Conservation (phyloP, 2,113 vertebrate genomes). For the Ictidomys tridecemlineatus region DNA sequence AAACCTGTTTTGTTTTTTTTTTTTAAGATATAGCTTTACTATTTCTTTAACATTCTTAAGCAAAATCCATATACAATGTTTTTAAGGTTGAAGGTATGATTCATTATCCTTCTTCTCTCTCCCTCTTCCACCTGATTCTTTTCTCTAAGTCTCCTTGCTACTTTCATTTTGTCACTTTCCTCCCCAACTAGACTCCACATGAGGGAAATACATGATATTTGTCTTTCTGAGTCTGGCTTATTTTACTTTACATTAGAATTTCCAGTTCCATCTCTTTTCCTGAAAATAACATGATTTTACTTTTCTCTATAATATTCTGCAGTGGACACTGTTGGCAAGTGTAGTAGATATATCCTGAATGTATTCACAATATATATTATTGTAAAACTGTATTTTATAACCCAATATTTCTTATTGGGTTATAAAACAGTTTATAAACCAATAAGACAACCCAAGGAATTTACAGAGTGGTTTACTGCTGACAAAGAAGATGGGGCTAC, state of each 20-base stretch:
- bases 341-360: background rate
- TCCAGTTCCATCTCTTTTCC: background rate
- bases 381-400: too few species aligned
- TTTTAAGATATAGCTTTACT: background rate
- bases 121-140: background rate
- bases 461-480: background rate
- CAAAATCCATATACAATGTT: background rate
- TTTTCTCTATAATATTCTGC: background rate
- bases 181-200: background rate
- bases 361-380: too few species aligned
- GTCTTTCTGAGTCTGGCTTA: background rate
- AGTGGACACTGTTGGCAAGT: background rate
- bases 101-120: background rate
- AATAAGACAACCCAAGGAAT: background rate
- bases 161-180: background rate
- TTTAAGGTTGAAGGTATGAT: background rate
- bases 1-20: background rate
- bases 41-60: background rate
- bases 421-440: too few species aligned
- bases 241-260: background rate
- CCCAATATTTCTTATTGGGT: too few species aligned
- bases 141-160: background rate
- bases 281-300: background rate
- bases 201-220: background rate
- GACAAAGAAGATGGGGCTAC: background rate